Evolutionary conservation across 92 coral and sea anemone species (phyloP).

Genomic region (Virgularia gustaviana): DNA sequence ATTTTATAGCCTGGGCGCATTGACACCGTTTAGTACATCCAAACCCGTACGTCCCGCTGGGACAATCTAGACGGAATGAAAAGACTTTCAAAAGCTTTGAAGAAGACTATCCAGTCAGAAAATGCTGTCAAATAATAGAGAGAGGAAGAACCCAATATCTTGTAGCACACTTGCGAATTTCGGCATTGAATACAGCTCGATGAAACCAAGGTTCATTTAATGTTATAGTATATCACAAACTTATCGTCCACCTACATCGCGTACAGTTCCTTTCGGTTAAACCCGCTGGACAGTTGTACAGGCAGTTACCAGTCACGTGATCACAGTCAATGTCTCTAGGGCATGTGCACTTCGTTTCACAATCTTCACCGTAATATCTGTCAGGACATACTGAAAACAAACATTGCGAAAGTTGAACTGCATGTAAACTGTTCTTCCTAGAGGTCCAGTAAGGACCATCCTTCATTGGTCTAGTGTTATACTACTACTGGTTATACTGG

Average conservation of each 20-base stretch:
- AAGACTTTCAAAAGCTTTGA: no score
- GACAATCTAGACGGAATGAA: constrained; percentile 7
- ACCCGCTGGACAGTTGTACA: constrained; percentile 46
- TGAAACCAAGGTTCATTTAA: not conserved
- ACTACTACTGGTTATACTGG: no score
- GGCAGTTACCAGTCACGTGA: constrained; percentile 57
- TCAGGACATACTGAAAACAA: constrained; percentile 37
- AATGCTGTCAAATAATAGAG: no score
- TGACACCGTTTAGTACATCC: constrained; percentile 12
- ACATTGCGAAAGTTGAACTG: not conserved
- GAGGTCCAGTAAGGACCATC: no score
- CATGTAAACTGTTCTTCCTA: no score
- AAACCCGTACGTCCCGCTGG: constrained; percentile 1
- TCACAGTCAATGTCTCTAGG: constrained; percentile 48
- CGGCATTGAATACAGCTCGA: not conserved
- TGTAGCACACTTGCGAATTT: not conserved
- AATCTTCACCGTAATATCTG: constrained; percentile 46
- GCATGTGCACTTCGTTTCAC: constrained; percentile 58
- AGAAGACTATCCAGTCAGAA: no score
- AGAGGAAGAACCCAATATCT: no score
- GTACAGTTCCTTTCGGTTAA: constrained; percentile 39
- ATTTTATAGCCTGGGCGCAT: constrained; percentile 14
- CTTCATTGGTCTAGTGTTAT: no score
- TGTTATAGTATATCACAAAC: not conserved
- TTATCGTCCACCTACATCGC: constrained; percentile 40